phyloP scores from a whole-genome alignment of 2,888 invertebrate species.

The Drosophila infuscata region DNA sequence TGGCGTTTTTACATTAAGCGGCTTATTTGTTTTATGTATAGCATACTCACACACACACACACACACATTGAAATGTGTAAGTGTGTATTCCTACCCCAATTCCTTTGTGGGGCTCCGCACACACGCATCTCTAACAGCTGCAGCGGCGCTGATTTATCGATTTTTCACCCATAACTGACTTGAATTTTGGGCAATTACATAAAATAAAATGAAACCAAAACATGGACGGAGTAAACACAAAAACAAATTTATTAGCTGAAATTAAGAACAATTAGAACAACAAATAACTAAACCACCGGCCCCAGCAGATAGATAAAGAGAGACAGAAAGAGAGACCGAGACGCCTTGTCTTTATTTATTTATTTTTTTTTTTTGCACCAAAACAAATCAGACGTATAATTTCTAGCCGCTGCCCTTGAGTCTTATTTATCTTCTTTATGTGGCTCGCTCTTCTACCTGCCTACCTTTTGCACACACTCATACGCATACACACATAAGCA shows the following conservation, averaged over 20 bases:
- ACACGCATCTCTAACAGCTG: conserved; percentile 69
- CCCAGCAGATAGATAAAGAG: conserved; percentile 2
- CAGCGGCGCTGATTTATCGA: conserved; percentile 78
- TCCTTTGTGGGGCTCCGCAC: conserved; percentile 64
- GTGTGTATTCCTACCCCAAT: conserved; percentile 71
- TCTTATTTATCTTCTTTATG: conserved; percentile 48
- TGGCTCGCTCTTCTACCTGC: conserved; percentile 63
- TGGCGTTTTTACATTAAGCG: conserved; percentile 51
- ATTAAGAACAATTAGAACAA: conserved; percentile 41
- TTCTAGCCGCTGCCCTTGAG: conserved; percentile 76
- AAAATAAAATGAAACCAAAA: conserved; percentile 33
- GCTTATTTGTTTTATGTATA: conserved; percentile 73
- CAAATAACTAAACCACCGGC: conserved; percentile 52
- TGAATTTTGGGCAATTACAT: conserved; percentile 64
- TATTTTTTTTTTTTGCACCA: conserved; percentile 36
- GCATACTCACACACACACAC: conserved; percentile 13
- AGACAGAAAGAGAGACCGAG: neutral
- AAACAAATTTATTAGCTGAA: conserved; percentile 24
- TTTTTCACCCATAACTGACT: conserved; percentile 60
- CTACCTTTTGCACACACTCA: conserved; percentile 50
- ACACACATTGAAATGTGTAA: conserved; percentile 17
- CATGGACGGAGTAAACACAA: neutral
- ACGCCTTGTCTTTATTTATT: conserved; percentile 20
- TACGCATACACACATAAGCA: conserved; percentile 32
- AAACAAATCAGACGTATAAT: conserved; percentile 60